Evolutionary conservation across 2,888 invertebrate genomes (phyloP).

Genomic region (Camptogramma bilineatum): DNA sequence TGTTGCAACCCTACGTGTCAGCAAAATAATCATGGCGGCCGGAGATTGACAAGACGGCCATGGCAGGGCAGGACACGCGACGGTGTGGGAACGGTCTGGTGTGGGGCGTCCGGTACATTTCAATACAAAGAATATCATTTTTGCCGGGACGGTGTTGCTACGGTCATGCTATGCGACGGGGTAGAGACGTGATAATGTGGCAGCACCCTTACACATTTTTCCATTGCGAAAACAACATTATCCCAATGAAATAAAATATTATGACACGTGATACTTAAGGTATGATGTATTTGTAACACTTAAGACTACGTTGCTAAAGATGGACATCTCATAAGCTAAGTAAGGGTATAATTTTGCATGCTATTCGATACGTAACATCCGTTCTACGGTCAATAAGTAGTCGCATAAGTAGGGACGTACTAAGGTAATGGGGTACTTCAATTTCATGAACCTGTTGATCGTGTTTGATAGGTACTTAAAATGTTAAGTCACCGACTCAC

Average conservation of each 20-base stretch:
- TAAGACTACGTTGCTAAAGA: slow-evolving; percentile 25
- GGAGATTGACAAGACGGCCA: no score
- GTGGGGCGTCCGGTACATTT: no score
- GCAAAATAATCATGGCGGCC: no score
- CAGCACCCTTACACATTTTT: background rate
- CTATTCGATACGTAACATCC: slow-evolving; percentile 59
- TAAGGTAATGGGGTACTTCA: slow-evolving; percentile 13
- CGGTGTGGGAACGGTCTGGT: no score
- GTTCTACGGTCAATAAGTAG: slow-evolving; percentile 41
- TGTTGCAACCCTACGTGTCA: no score
- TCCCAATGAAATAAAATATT: slow-evolving; percentile 15
- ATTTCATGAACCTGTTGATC: background rate
- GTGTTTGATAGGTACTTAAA: no score
- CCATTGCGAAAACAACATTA: slow-evolving; percentile 1
- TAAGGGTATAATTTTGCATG: slow-evolving; percentile 60
- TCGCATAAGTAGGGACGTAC: slow-evolving; percentile 22
- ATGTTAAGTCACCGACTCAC: no score
- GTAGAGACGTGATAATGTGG: no score
- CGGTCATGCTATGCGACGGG: no score
- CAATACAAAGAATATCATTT: no score
- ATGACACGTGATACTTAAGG: slow-evolving; percentile 14
- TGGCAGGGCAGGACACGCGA: no score
- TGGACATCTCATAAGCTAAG: slow-evolving; percentile 32
- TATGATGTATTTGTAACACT: slow-evolving; percentile 17
- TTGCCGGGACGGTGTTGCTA: no score